Evolutionary conservation across 2,113 vertebrate species (phyloP), one percentile per base, ranked within the genome.

Genomic region (Riparia riparia): DNA sequence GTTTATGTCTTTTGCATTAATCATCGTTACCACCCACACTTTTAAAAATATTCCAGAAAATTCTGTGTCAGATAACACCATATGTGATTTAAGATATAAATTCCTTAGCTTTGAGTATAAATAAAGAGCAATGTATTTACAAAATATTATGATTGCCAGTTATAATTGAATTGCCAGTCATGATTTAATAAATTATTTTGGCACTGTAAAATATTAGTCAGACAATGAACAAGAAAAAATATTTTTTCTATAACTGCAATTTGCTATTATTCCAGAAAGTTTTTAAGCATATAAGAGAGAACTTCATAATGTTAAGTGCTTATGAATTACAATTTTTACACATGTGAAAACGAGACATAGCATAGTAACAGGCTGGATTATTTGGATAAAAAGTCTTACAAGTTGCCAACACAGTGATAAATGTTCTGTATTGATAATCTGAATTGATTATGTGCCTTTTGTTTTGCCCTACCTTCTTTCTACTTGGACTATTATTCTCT

Each of bases 1-100:
- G 78, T 85, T 96, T 96, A 66, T 81, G 29, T 94, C 53, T 87
- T 89, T 79, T 69, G 49, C 29, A 68, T 88, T 94, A 94, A 82
- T 94, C 85, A 81, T 79, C 88, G 39, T 90, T 94, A 54, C 80
- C 84, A 92, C 92, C 86, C 90, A 95, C 76, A 41, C 29, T 50
- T 93, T 60, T 19, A 53, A 95, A 95, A 91, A 66, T 86, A 96
- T 96, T 95, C 80, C 88, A 94, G 72, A 96, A 95, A 93, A 94
- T 72, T 76, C 45, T 79, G 14, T 54, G 61, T 82, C 78, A 66
- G 63, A 47, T 73, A 74, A 76, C 24, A 72, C 14, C 2, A 1
- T 18, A 42, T 0, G 2, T 61, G 45, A 60, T 81, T 91, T 91
- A 93, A 89, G 53, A 83, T 15, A 72, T 9, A 70, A 54, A 63